Base-by-base conservation (phyloP, 2,888 invertebrate species). In the Sphaeridia pumilis region DNA sequence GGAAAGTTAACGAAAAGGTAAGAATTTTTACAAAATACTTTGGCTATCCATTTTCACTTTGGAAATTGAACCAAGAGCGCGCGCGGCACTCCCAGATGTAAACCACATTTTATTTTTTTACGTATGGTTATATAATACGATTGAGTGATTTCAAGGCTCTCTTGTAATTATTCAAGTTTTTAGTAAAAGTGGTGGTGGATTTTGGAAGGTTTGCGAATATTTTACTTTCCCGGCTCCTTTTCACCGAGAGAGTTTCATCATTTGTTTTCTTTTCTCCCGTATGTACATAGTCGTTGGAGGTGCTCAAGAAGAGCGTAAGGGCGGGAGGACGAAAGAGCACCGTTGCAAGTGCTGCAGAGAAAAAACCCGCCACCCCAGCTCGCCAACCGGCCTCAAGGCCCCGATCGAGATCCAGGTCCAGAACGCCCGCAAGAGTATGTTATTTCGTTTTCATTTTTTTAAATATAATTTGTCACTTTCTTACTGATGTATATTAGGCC, bases 1-100 rank as follows among this genome's bases (percentile, higher is more conserved):
- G 60, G 14, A 59, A 58, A 48, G 57, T 63, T 22, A 59, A 51
- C 46, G 59, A 60, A 34, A 58, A 60, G 60, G 63, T 63, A 52
- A 55, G 49, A 10, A 38, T 31, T 31, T 31, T 31, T 31, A 31
- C 31, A 14, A n/a, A n/a, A n/a, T n/a, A n/a, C n/a, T n/a, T n/a
- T n/a, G n/a, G n/a, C n/a, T n/a, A n/a, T n/a, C n/a, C n/a, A n/a
- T n/a, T n/a, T n/a, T n/a, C n/a, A n/a, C n/a, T n/a, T n/a, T n/a
- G n/a, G n/a, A n/a, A n/a, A n/a, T n/a, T n/a, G n/a, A n/a, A n/a
- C n/a, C n/a, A n/a, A n/a, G n/a, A n/a, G n/a, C n/a, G n/a, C n/a
- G n/a, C n/a, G n/a, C n/a, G n/a, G n/a, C n/a, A n/a, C n/a, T n/a
- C n/a, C n/a, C n/a, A n/a, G n/a, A n/a, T n/a, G n/a, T n/a, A n/a